phyloP scores from a whole-genome alignment of 2,888 invertebrate genomes.

The Norana najaformis region DNA sequence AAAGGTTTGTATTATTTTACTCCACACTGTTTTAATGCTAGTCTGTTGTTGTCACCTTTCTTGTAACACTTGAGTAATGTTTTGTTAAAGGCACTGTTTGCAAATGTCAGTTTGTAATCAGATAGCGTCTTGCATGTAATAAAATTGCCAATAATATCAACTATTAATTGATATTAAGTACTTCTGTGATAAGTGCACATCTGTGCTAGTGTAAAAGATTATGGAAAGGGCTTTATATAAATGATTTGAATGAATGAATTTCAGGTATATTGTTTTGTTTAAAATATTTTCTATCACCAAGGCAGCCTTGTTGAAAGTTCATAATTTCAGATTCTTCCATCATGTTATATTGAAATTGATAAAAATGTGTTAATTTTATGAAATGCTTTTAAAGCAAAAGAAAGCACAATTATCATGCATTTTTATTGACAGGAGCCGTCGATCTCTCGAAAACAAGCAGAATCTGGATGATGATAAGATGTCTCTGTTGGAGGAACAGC shows the following conservation, averaged over 20 bases:
- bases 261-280: neutral
- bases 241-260: neutral
- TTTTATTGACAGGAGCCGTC: conserved; percentile 66
- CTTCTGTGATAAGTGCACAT: neutral
- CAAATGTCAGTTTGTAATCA: neutral
- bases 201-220: neutral
- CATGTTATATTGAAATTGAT: neutral
- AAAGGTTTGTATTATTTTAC: conserved; percentile 78
- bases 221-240: neutral
- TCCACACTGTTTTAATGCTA: neutral
- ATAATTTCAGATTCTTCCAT: neutral
- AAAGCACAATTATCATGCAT: neutral
- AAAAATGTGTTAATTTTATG: neutral
- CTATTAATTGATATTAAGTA: neutral
- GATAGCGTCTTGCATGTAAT: too few species aligned
- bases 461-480: conserved; percentile 71
- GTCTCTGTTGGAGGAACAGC: conserved; percentile 53
- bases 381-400: neutral
- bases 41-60: neutral
- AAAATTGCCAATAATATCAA: too few species aligned
- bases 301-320: neutral
- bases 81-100: neutral
- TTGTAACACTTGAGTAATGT: neutral
- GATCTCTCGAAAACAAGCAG: conserved; percentile 96
- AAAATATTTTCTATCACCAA: neutral